phyloP scores from a whole-genome alignment of 2,888 invertebrate species.

The Abrostola triplasia region DNA sequence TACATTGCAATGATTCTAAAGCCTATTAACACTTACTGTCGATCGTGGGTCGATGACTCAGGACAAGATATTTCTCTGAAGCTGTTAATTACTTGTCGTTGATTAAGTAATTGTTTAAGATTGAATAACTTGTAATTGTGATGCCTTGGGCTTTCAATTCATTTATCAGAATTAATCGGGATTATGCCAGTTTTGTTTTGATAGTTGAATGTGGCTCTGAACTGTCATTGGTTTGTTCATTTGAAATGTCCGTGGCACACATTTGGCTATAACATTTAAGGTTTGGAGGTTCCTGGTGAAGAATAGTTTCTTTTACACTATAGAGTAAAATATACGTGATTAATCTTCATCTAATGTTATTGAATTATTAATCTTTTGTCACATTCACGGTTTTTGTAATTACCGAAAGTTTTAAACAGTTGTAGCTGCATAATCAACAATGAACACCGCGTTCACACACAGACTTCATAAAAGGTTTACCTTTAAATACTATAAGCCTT shows the following conservation, averaged over 20 bases:
- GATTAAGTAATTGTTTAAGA: slow-evolving; percentile 43
- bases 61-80: slow-evolving; percentile 24
- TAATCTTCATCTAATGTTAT: too few relatives aligned
- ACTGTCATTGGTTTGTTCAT: background rate
- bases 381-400: too few relatives aligned
- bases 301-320: background rate
- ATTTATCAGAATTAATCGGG: slow-evolving; percentile 23
- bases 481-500: too few relatives aligned
- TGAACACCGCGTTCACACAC: too few relatives aligned
- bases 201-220: background rate
- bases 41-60: slow-evolving; percentile 46
- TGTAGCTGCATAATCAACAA: too few relatives aligned
- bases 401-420: too few relatives aligned
- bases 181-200: slow-evolving; percentile 29
- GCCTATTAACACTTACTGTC: slow-evolving; percentile 64
- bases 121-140: slow-evolving; percentile 33
- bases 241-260: background rate
- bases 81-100: slow-evolving; percentile 39
- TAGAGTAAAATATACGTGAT: too few relatives aligned
- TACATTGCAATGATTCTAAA: slow-evolving; percentile 55
- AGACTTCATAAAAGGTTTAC: too few relatives aligned
- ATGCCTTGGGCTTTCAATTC: slow-evolving; percentile 18
- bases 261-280: background rate
- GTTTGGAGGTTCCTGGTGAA: background rate
- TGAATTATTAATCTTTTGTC: too few relatives aligned